Evolutionary conservation across 2,888 invertebrate species (phyloP).

Genomic region (Tromatobia lineatoria): DNA sequence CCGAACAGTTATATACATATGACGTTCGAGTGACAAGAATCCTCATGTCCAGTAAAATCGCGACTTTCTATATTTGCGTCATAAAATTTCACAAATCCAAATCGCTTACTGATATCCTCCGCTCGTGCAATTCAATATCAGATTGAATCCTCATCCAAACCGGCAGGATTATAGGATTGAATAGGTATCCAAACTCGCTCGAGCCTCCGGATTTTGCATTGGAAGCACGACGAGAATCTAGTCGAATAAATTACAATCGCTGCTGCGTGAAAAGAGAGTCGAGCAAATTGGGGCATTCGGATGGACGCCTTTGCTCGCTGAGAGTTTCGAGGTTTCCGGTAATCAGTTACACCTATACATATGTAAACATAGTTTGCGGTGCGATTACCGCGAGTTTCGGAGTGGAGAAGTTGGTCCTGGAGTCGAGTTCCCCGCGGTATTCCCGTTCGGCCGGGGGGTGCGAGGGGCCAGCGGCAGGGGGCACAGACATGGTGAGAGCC

Average conservation of each 20-base stretch:
- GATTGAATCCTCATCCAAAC: neutral
- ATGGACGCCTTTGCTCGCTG: constrained; percentile 30
- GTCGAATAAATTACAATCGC: constrained; percentile 6
- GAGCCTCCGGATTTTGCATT: neutral
- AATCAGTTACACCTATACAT: constrained; percentile 46
- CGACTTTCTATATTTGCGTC: neutral
- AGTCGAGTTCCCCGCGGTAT: constrained; percentile 11
- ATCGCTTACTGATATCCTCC: neutral
- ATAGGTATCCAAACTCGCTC: neutral
- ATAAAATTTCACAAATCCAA: neutral
- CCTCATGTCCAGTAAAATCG: too few species aligned
- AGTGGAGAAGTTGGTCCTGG: neutral
- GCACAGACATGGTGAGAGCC: constrained; percentile 28
- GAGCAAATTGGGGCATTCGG: constrained; percentile 46
- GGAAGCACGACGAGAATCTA: neutral
- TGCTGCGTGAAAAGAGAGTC: neutral
- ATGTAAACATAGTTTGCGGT: constrained; percentile 41
- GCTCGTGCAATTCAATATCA: neutral
- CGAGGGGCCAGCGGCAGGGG: neutral
- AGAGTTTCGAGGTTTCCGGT: constrained; percentile 60
- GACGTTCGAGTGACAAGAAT: too few species aligned
- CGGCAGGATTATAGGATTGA: neutral
- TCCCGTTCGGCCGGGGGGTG: constrained; percentile 23
- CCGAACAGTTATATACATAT: too few species aligned
- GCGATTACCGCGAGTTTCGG: constrained; percentile 20